Evolutionary conservation across 2,797 vertebrate species (phyloP).

Genomic region (Alauda arvensis): DNA sequence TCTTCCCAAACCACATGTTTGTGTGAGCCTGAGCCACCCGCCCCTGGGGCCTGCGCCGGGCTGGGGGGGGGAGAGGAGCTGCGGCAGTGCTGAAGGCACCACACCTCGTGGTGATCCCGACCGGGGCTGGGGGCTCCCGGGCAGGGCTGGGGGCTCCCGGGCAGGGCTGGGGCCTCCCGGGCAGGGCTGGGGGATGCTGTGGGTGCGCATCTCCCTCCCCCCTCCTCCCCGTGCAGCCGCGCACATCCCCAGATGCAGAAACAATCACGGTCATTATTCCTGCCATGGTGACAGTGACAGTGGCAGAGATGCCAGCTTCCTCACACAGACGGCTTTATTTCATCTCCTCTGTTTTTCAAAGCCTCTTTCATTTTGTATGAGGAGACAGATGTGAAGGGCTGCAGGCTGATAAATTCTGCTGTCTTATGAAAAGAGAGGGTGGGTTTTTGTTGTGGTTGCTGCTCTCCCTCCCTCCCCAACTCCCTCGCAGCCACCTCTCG

Average conservation of each 20-base stretch:
- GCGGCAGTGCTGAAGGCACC: neutral
- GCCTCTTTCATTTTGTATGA: conserved; percentile 71
- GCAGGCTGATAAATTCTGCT: conserved; percentile 65
- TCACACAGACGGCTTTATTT: conserved; percentile 68
- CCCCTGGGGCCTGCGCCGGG: neutral
- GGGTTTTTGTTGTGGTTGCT: conserved; percentile 60
- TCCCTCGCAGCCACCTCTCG: neutral
- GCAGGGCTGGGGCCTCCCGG: neutral
- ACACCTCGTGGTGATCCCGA: rapidly evolving
- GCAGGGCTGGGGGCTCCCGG: neutral
- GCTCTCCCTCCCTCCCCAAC: conserved; percentile 7
- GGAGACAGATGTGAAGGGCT: conserved; percentile 72
- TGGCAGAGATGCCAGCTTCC: conserved; percentile 53
- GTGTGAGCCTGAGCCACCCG: neutral
- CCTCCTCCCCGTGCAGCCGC: neutral
- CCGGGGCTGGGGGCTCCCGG: neutral
- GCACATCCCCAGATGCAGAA: conserved; percentile 7
- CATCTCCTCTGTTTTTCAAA: conserved; percentile 66
- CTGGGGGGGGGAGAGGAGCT: neutral
- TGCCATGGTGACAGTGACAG: conserved; percentile 51
- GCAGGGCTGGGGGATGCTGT: neutral
- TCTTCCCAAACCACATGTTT: neutral
- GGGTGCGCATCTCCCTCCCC: neutral
- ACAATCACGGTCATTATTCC: conserved; percentile 60
- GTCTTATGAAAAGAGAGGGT: conserved; percentile 59